Base-by-base conservation (phyloP, 2,113 vertebrate genomes). In the Zosterops hypoxanthus region DNA sequence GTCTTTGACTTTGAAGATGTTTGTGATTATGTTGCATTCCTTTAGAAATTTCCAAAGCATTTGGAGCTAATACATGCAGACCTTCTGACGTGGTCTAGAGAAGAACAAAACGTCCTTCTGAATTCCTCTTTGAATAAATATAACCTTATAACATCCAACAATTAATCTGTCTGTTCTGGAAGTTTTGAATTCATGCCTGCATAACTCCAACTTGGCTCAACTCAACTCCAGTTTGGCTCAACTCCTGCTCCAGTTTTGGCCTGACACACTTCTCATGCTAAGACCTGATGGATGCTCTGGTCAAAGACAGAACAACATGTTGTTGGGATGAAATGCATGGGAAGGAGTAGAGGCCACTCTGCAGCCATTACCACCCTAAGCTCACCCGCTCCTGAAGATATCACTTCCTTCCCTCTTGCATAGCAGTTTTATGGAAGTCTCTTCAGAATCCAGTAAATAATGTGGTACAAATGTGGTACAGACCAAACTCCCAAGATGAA, bases 311-410 rank as follows among this genome's bases (percentile, higher is more conserved):
- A 70, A 31, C 12, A 57, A 53, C 0, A 2, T 1, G 0, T 9
- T 42, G 21, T 16, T 26, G 2, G 2, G n/a, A 34, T 1, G 2
- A 11, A 57, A 34, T 7, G 9, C 19, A 44, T 0, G 1, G 56
- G 21, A 26, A 75, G 8, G 22, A 25, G 12, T 0, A 79, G 36
- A 59, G 12, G 31, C 14, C 29, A 61, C 22, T 65, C 7, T 73
- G 15, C 11, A 60, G 46, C 18, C 29, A 8, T 42, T 47, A 20
- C 14, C 36, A 56, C 14, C 33, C 34, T 59, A 14, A 64, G 13
- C 26, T 91, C 17, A 0, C 17, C 20, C 42, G 41, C 42, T 59
- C 13, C 52, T 75, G 46, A 69, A 44, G 22, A 11, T 22, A 53
- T 28, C 6, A 57, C 7, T 13, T 78, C 24, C 64, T 49, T 9